Percentiles rank a stretch among this genome's conserved stretches.
Conservation (phyloP, 2,797 vertebrate species). For the Phalanger gymnotis region DNA sequence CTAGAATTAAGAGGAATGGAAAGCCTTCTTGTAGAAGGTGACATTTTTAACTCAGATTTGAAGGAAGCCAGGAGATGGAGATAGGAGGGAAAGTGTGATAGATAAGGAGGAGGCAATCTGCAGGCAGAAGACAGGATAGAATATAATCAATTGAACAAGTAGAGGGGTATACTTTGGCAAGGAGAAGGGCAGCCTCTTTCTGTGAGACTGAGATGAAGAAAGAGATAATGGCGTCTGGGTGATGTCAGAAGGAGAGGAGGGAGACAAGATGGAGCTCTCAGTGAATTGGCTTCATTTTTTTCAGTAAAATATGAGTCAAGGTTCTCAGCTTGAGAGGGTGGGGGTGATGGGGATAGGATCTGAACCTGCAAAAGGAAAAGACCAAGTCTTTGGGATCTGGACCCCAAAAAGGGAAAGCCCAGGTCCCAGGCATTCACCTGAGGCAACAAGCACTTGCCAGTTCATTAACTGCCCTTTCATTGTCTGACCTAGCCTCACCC, state of each 20-base stretch:
- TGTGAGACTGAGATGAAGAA: background rate
- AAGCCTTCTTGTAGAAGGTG: background rate
- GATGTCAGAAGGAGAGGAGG: background rate
- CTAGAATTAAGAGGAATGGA: background rate
- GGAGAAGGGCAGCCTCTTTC: background rate
- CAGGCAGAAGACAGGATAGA: background rate
- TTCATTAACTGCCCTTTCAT: no score
- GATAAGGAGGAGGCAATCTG: background rate
- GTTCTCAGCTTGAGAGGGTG: background rate
- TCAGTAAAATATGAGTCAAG: background rate
- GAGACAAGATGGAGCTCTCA: background rate
- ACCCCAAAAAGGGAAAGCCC: no score
- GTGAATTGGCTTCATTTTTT: background rate
- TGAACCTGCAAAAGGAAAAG: no score
- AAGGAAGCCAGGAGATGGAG: background rate
- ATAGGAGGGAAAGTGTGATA: no score
- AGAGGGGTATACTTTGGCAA: background rate
- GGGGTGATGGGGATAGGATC: no score
- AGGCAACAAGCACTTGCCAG: no score
- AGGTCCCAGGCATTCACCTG: no score
- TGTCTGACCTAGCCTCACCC: no score
- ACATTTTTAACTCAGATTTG: background rate
- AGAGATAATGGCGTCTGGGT: background rate
- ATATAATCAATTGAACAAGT: background rate
- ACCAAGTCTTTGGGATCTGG: no score